These are phyloP conservation scores for Scomber japonicus DNA, from an alignment of 2,113 vertebrate genomes.

Conservation along the genomic window DNA sequence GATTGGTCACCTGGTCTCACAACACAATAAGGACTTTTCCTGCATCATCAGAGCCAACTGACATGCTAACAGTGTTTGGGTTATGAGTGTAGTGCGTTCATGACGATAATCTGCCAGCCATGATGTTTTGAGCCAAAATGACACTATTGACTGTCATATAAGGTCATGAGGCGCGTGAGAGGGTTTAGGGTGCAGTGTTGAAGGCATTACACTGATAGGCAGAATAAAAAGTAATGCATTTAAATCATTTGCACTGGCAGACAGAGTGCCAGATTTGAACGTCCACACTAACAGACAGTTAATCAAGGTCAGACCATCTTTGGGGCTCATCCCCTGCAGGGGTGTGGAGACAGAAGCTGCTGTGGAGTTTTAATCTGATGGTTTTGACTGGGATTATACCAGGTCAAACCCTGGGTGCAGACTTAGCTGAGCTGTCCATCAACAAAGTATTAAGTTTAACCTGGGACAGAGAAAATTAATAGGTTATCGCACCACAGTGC, in stretches of 20 bases:
- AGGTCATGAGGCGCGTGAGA: constrained; percentile 37
- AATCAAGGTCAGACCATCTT: constrained; percentile 81
- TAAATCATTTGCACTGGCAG: constrained; percentile 63
- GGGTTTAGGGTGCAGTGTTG: constrained; percentile 15
- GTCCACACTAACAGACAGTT: constrained; percentile 75
- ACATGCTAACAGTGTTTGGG: not conserved
- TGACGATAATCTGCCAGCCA: constrained; percentile 41
- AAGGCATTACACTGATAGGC: constrained; percentile 40
- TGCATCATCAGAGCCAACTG: constrained; percentile 6
- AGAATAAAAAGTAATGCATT: constrained; percentile 61
- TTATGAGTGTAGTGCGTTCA: constrained; percentile 24
- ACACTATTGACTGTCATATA: constrained; percentile 52
- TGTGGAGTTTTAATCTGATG: constrained; percentile 73
- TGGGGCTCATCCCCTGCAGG: constrained; percentile 67
- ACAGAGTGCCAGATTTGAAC: constrained; percentile 62
- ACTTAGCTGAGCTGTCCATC: constrained; percentile 65
- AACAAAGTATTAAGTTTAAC: constrained; percentile 69
- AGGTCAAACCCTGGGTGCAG: constrained; percentile 72
- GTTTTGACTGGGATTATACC: constrained; percentile 73
- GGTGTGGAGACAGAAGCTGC: constrained; percentile 54
- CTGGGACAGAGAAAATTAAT: constrained; percentile 57
- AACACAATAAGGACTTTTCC: not conserved
- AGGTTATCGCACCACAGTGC: constrained; percentile 39
- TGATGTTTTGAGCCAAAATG: constrained; percentile 57
- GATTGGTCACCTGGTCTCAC: not conserved